Percentiles rank a stretch among this genome's conserved stretches.
These are phyloP conservation scores for Mola mola DNA, from an alignment of 2,113 vertebrate genomes.

Conservation along the genomic window DNA sequence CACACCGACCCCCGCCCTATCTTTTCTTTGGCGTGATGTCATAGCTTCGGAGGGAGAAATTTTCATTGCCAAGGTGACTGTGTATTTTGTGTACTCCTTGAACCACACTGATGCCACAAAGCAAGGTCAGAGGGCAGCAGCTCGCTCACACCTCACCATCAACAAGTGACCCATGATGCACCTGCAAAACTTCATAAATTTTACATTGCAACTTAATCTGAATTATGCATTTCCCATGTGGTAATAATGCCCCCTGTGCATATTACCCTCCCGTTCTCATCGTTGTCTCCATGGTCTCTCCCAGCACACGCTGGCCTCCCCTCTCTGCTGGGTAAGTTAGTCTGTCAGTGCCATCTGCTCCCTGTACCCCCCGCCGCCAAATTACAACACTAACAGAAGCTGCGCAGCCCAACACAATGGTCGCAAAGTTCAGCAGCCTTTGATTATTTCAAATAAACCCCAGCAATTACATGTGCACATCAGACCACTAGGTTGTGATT, in stretches of 20 bases:
- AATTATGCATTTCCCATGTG: slow-evolving; percentile 40
- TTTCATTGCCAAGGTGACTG: slow-evolving; percentile 71
- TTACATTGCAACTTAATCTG: slow-evolving; percentile 18
- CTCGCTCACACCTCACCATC: background rate
- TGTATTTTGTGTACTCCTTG: slow-evolving; percentile 14
- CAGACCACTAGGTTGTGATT: no score
- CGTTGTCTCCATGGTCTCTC: slow-evolving; percentile 62
- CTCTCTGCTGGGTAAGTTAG: slow-evolving; percentile 73
- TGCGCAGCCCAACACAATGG: slow-evolving; percentile 46
- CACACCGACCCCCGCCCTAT: slow-evolving; percentile 13
- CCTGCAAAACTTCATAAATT: background rate
- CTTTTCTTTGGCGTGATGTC: slow-evolving; percentile 69
- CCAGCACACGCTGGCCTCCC: slow-evolving; percentile 61
- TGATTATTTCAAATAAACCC: slow-evolving; percentile 60
- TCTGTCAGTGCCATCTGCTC: slow-evolving; percentile 84
- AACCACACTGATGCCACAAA: slow-evolving; percentile 25
- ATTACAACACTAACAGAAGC: slow-evolving; percentile 58
- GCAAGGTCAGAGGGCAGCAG: slow-evolving; percentile 43
- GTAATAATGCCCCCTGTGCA: slow-evolving; percentile 19
- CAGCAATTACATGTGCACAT: slow-evolving; percentile 16
- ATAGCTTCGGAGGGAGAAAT: slow-evolving; percentile 52
- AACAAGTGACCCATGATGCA: background rate
- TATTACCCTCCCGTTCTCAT: slow-evolving; percentile 34
- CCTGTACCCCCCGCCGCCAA: slow-evolving; percentile 68
- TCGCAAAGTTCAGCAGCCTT: slow-evolving; percentile 62